Conservation (phyloP, 2,113 vertebrate genomes). For the Enhydra lutris region DNA sequence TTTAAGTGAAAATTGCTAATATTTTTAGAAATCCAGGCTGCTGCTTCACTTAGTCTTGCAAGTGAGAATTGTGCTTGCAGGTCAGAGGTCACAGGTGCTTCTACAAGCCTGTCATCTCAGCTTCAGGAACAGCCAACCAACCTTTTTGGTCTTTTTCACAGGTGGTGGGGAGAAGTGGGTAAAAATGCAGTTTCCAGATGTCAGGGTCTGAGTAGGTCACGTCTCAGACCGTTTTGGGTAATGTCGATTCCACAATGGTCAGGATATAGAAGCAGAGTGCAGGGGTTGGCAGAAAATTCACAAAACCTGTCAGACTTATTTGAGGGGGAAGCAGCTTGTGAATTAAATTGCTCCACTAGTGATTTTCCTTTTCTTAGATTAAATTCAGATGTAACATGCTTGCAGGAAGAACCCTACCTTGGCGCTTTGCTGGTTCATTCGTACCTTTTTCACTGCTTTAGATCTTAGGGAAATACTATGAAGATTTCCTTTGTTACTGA, state of each 20-base stretch:
- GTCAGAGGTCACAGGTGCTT: slow-evolving; percentile 24
- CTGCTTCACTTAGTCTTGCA: slow-evolving; percentile 24
- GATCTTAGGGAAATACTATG: slow-evolving; percentile 8
- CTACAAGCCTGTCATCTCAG: slow-evolving; percentile 22
- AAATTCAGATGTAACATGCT: neutral
- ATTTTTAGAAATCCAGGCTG: slow-evolving; percentile 34
- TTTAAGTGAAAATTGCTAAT: slow-evolving; percentile 28
- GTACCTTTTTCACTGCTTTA: neutral
- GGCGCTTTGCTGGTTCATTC: neutral
- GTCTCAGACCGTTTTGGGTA: neutral
- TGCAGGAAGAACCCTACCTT: neutral
- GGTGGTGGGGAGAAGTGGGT: neutral
- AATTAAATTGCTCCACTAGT: neutral
- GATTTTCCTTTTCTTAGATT: slow-evolving; percentile 34
- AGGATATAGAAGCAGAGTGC: neutral
- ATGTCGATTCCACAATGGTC: neutral
- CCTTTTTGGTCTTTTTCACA: neutral
- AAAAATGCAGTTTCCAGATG: slow-evolving; percentile 22
- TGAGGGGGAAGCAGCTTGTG: neutral
- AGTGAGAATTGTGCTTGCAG: neutral
- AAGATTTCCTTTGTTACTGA: slow-evolving; percentile 35
- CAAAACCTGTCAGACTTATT: slow-evolving; percentile 13
- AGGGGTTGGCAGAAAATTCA: neutral
- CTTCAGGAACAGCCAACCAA: neutral
- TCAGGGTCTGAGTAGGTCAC: slow-evolving; percentile 12